Evolutionary conservation across 2,888 invertebrate species (phyloP).

Genomic region (Luffia ferchaultella): DNA sequence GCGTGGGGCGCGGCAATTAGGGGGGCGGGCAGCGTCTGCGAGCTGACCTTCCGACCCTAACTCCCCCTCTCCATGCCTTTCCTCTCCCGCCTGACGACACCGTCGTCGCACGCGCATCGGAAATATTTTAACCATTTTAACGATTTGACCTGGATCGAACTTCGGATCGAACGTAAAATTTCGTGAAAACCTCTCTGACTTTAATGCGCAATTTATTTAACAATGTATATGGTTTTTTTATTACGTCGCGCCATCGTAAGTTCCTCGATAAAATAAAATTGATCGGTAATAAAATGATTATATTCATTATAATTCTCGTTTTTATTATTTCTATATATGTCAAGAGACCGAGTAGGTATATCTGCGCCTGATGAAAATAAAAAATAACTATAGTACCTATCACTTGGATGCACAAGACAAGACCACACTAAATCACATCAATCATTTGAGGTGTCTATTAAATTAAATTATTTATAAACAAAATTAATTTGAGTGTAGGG

Average conservation of each 20-base stretch:
- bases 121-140: not conserved
- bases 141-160: not conserved
- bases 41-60: conserved; percentile 52
- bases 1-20: conserved; percentile 64
- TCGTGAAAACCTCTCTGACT: not conserved
- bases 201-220: not conserved
- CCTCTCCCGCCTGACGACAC: not conserved
- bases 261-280: not conserved
- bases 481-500: too few relatives aligned
- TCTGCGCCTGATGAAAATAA: too few relatives aligned
- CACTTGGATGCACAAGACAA: too few relatives aligned
- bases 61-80: too few relatives aligned
- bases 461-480: too few relatives aligned
- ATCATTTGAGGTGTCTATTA: too few relatives aligned
- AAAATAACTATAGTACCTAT: too few relatives aligned
- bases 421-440: too few relatives aligned
- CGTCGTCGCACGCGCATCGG: not conserved
- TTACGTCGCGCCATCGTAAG: not conserved
- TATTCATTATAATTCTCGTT: too few relatives aligned
- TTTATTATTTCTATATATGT: too few relatives aligned
- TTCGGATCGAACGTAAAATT: not conserved
- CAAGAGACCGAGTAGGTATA: too few relatives aligned
- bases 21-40: conserved; percentile 57
- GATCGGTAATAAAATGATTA: not conserved
- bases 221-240: not conserved